Base-by-base conservation (phyloP, 2,797 vertebrate genomes). In the Cichlasoma orientale region DNA sequence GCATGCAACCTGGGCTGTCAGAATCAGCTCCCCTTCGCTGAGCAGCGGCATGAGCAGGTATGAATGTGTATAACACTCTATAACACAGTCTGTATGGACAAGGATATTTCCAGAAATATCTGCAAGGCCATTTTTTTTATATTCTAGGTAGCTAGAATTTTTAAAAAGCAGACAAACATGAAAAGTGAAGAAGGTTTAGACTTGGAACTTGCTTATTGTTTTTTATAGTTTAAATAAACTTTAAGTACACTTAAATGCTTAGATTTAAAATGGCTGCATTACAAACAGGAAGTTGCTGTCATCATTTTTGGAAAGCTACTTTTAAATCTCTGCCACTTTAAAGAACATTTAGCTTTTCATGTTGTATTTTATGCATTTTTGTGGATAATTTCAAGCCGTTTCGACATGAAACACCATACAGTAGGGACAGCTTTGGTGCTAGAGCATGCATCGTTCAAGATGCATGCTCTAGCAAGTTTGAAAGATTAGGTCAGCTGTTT, bases 1-100 rank as follows among this genome's bases (percentile, higher is more conserved):
- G 97, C 98, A 52, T 99, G 98, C 92, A 96, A 97, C 92, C 95
- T 99, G 86, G 98, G 98, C 79, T 99, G 98, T 85, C 96, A 98
- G 92, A 98, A 94, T 83, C 98, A 99, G 87, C 95, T 98, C 85
- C 98, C 98, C 1, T 97, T 98, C 83, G 97, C 98, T 75, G 97
- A 97, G 85, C 86, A 96, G 84, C 95, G 97, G 56, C 96, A 97
- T 72, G 96, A 99, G 83, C 97, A 99, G 96, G 61, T 66, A 66
- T 66, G 38, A 66, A 38, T 66, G 23, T 66, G 23, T 47, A 44
- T 47, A 27, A 66, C 10, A 36, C 5, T 5, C 11, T 47, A 16
- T 6, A 1, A 14, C 13, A 11, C 25, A 2, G 2, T 41, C 3
- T 71, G 11, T 5, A 14, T 58, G 27, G 2, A 4, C 9, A 6